Evolutionary conservation across 2,888 invertebrate species (phyloP).

Genomic region (Nephrotoma guestfalica): DNA sequence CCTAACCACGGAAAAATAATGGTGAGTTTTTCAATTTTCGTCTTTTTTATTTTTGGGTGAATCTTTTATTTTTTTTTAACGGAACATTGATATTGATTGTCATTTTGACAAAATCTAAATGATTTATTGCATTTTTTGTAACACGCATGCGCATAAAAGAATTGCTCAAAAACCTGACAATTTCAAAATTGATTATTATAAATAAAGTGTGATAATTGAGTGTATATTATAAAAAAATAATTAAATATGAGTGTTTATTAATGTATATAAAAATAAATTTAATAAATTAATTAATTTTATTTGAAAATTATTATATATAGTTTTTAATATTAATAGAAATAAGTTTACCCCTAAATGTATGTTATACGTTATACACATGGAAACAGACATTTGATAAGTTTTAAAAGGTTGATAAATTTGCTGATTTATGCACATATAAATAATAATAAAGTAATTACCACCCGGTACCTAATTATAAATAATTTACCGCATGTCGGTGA

Average conservation of each 20-base stretch:
- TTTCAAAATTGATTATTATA: background rate
- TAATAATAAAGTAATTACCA: background rate
- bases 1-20: background rate
- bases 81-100: background rate
- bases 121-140: background rate
- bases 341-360: background rate
- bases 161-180: background rate
- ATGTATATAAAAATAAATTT: too few relatives aligned
- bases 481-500: too few relatives aligned
- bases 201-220: background rate
- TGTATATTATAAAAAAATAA: background rate
- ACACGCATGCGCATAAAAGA: background rate
- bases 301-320: background rate
- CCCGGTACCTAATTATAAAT: background rate
- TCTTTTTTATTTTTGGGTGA: background rate
- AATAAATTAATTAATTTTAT: background rate
- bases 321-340: too few relatives aligned
- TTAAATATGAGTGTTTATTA: too few relatives aligned
- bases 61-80: background rate
- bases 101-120: background rate
- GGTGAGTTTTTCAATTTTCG: background rate
- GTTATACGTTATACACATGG: background rate
- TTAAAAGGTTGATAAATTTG: background rate
- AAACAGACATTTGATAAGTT: background rate
- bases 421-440: background rate